phyloP scores from a whole-genome alignment of 1,140 invertebrate species.

The Drosophila tani region DNA sequence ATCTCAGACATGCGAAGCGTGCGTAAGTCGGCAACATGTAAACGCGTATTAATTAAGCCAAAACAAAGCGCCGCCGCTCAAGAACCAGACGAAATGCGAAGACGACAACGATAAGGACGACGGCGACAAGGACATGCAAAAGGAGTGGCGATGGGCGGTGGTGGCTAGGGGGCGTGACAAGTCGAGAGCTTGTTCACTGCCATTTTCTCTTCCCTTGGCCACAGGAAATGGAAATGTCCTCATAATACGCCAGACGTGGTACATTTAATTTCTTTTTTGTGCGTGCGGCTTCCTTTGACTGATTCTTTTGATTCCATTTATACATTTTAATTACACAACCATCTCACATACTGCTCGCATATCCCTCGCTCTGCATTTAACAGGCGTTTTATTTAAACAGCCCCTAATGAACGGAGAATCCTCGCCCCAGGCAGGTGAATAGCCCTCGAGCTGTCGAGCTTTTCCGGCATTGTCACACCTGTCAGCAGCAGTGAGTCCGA shows the following conservation, averaged over 20 bases:
- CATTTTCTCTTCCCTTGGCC: conserved; percentile 36
- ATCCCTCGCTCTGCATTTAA: conserved; percentile 14
- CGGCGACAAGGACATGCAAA: conserved; percentile 52
- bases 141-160: conserved; percentile 16
- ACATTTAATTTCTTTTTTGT: conserved; percentile 62
- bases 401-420: conserved; percentile 29
- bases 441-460: conserved; percentile 13
- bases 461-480: conserved; percentile 41
- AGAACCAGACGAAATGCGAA: conserved; percentile 45
- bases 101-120: conserved; percentile 18
- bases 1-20: conserved; percentile 51
- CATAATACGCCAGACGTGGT: conserved; percentile 70
- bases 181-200: conserved; percentile 50
- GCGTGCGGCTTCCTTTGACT: conserved; percentile 25
- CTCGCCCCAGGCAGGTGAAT: conserved; percentile 9
- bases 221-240: conserved; percentile 59
- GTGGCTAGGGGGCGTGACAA: conserved; percentile 5
- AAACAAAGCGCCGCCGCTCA: conserved; percentile 64
- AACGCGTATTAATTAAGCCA: conserved; percentile 78
- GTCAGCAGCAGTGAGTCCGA: conserved; percentile 34
- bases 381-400: conserved; percentile 30
- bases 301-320: conserved; percentile 38
- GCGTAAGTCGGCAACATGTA: conserved; percentile 64
- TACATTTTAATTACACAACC: conserved; percentile 52
- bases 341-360: conserved; percentile 21